These are phyloP conservation scores for Nomada ruficornis DNA, from an alignment of 2,888 invertebrate species.

Conservation along the genomic window DNA sequence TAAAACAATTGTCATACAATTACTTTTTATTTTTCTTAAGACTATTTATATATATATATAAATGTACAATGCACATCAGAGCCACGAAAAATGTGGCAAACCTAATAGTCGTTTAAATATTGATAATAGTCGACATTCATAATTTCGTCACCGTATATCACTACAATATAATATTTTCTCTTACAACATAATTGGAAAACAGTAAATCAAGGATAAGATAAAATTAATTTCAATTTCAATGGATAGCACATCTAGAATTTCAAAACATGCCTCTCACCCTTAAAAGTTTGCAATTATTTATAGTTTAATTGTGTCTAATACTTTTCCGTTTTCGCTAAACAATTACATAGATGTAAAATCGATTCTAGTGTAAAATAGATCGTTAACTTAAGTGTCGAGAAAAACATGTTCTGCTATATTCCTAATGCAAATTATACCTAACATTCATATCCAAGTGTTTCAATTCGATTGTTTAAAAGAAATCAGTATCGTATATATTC, in stretches of 20 bases:
- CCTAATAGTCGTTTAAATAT: conserved; percentile 29
- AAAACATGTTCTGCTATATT: conserved; percentile 7
- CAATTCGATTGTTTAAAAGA: conserved; percentile 30
- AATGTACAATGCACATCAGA: conserved; percentile 72
- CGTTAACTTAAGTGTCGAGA: conserved; percentile 10
- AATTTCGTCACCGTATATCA: conserved; percentile 28
- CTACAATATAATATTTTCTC: conserved; percentile 24
- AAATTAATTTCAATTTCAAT: conserved; percentile 33
- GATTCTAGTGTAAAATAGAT: conserved; percentile 21
- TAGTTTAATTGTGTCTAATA: conserved; percentile 21
- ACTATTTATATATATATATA: conserved; percentile 68
- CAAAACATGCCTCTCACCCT: conserved; percentile 19
- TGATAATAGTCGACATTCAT: conserved; percentile 30
- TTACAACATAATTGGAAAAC: conserved; percentile 18
- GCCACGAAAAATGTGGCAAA: conserved; percentile 60
- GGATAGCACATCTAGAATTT: conserved; percentile 16
- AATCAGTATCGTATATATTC: conserved; percentile 53
- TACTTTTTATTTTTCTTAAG: conserved; percentile 63
- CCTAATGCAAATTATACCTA: conserved; percentile 25
- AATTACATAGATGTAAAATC: conserved; percentile 29
- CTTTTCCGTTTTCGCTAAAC: conserved; percentile 26
- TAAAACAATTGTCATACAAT: conserved; percentile 3
- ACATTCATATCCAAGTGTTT: conserved; percentile 43
- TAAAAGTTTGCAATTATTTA: conserved; percentile 44
- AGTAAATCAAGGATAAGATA: conserved; percentile 1